Evolutionary conservation across 1,140 invertebrate genomes (phyloP).

Genomic region (Aphis craccivora): DNA sequence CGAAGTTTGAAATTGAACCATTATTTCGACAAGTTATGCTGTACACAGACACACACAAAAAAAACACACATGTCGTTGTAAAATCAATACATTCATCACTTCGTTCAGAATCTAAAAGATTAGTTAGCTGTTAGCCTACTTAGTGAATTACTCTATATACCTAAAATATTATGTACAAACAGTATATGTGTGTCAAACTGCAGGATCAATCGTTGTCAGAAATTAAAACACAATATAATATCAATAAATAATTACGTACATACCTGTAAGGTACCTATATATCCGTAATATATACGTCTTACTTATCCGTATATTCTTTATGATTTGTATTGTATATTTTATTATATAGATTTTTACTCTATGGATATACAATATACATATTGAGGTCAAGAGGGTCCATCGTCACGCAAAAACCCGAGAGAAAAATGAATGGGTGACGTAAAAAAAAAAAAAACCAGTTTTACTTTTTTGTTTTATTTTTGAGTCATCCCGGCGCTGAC

Average conservation of each 20-base stretch:
- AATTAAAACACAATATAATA: neutral
- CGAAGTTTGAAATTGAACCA: too few relatives aligned
- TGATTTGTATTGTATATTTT: neutral
- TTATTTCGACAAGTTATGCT: too few relatives aligned
- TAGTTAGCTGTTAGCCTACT: too few relatives aligned
- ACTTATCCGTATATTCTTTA: neutral
- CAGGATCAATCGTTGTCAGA: neutral
- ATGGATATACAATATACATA: neutral
- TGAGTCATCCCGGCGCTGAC: slow-evolving; percentile 2
- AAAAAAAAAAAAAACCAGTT: slow-evolving; percentile 1
- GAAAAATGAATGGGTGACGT: neutral
- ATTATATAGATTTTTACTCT: too few relatives aligned
- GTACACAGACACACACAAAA: too few relatives aligned
- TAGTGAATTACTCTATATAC: too few relatives aligned
- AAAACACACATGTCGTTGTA: too few relatives aligned
- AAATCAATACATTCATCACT: too few relatives aligned
- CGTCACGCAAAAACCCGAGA: neutral
- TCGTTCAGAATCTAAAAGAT: too few relatives aligned
- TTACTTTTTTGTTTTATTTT: neutral
- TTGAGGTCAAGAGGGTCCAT: neutral
- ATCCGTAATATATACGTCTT: neutral
- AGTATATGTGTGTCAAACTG: neutral
- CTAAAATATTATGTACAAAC: neutral
- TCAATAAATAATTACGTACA: too few relatives aligned
- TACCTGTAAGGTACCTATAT: neutral